Percentiles rank a stretch among this genome's conserved stretches.
phyloP scores from a whole-genome alignment of 2,888 invertebrate genomes.

The Bruchidius siliquastri region DNA sequence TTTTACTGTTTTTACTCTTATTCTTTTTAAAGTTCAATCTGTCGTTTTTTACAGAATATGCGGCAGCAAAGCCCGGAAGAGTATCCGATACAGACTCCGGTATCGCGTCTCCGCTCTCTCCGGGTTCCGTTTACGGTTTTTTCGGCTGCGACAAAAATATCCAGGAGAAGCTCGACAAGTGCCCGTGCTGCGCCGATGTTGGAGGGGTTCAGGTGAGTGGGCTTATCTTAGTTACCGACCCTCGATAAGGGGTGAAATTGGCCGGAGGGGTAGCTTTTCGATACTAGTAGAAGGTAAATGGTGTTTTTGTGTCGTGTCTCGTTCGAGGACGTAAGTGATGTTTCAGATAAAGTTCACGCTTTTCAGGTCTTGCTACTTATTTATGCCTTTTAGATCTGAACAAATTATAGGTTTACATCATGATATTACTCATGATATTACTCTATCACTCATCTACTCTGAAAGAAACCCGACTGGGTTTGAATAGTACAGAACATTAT shows the following conservation, averaged over 20 bases:
- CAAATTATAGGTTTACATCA: too few species aligned
- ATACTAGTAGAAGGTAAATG: background rate
- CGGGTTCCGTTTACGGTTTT: constrained; percentile 40
- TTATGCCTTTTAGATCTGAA: too few species aligned
- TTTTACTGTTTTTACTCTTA: too few species aligned
- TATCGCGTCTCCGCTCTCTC: constrained; percentile 46
- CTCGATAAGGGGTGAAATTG: constrained; percentile 19
- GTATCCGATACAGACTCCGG: constrained; percentile 47
- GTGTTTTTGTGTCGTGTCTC: background rate
- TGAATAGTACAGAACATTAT: too few species aligned
- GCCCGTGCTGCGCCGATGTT: background rate
- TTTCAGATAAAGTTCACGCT: background rate
- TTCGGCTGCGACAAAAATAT: constrained; percentile 30
- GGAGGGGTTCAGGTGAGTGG: background rate
- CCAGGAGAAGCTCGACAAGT: constrained; percentile 11
- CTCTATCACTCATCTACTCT: too few species aligned
- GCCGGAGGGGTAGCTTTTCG: constrained; percentile 10
- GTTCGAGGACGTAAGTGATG: background rate
- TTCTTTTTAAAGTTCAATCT: background rate
- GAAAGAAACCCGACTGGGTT: too few species aligned
- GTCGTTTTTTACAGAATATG: constrained; percentile 15
- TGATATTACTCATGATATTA: too few species aligned
- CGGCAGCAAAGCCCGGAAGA: constrained; percentile 34
- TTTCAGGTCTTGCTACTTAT: too few species aligned
- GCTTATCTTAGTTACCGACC: background rate